Evolutionary conservation across 2,888 invertebrate genomes (phyloP).

Genomic region (Epinotia brunnichana): DNA sequence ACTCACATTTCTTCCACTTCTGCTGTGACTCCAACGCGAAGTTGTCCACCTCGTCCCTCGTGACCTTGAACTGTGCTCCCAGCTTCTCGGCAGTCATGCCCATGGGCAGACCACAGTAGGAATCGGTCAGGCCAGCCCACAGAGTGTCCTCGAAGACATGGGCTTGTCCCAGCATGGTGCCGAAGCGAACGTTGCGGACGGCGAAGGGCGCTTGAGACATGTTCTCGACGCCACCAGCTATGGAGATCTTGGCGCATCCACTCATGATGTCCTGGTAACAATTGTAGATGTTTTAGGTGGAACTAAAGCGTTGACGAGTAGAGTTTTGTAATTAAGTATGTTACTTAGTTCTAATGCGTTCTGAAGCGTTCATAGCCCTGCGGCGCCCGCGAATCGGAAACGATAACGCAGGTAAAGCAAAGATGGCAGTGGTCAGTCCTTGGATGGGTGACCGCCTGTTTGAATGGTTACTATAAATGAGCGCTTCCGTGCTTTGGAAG

Average conservation of each 20-base stretch:
- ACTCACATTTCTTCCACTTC: conserved; percentile 91
- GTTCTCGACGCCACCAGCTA: conserved; percentile 97
- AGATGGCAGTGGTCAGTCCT: no score
- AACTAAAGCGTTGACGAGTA: no score
- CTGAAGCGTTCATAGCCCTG: no score
- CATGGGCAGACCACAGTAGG: conserved; percentile 97
- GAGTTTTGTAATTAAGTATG: no score
- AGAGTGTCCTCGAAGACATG: conserved; percentile 93
- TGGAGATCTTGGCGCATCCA: conserved; percentile 92
- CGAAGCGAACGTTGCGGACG: conserved; percentile 93
- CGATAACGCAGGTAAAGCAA: no score
- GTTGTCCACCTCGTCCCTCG: conserved; percentile 91
- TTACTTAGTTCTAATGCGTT: no score
- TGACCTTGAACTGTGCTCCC: conserved; percentile 87
- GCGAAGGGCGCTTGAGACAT: conserved; percentile 97
- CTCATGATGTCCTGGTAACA: conserved; percentile 89
- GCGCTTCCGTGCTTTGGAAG: no score
- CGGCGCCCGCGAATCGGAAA: no score
- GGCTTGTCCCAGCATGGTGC: conserved; percentile 91
- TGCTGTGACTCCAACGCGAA: conserved; percentile 94
- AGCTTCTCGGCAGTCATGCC: conserved; percentile 97
- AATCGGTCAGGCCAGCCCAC: conserved; percentile 93
- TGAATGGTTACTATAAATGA: no score
- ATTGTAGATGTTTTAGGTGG: no score
- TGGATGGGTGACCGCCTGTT: no score